A percentile compares a stretch with the other conserved stretches of the same genome.
phyloP scores from a whole-genome alignment of 2,113 vertebrate species.

The Prionailurus viverrinus region DNA sequence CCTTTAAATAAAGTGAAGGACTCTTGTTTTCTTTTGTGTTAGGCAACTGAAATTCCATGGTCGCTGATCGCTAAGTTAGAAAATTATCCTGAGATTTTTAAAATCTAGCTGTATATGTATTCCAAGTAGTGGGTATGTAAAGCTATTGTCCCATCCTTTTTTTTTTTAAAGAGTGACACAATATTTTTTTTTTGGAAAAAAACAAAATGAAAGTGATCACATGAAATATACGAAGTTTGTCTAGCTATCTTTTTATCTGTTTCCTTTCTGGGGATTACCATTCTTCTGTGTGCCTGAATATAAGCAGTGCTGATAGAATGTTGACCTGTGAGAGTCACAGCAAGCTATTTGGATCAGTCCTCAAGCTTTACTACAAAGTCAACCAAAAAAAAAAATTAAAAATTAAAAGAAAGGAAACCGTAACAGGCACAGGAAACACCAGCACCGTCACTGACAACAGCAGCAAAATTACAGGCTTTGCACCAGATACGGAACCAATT shows the following conservation, averaged over 20 bases:
- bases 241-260: not conserved
- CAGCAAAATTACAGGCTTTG: not conserved
- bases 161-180: not conserved
- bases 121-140: not conserved
- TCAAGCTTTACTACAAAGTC: not conserved
- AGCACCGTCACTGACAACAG: not conserved
- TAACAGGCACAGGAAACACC: not conserved
- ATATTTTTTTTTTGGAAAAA: not conserved
- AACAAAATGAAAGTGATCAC: not conserved
- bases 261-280: not conserved
- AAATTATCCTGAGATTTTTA: not conserved
- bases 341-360: not conserved
- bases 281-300: not conserved
- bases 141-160: not conserved
- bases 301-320: not conserved
- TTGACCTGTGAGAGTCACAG: not conserved
- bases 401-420: not conserved
- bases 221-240: not conserved
- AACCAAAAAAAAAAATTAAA: conserved; percentile 17
- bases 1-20: not conserved
- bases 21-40: not conserved
- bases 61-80: not conserved
- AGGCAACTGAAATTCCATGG: not conserved
- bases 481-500: not conserved
- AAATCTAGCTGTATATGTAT: not conserved